A percentile compares a stretch with the other conserved stretches of the same genome.
Evolutionary conservation across 2,113 vertebrate species (phyloP).

Genomic region (Cairina moschata): DNA sequence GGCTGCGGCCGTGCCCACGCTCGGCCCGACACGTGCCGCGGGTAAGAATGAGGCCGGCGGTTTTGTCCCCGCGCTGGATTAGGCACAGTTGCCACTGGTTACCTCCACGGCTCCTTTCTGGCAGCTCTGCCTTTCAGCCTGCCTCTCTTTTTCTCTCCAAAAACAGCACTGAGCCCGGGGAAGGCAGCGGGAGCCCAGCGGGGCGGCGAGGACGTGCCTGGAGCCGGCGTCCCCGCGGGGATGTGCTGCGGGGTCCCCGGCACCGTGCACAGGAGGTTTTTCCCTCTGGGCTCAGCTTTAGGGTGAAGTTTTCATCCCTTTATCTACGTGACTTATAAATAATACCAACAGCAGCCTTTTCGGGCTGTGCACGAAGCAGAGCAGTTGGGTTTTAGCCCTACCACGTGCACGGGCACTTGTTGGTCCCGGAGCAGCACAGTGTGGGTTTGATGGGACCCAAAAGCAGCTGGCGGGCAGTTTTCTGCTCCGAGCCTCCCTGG

Average conservation of each 20-base stretch:
- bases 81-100: constrained; percentile 65
- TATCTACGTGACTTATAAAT: too few species aligned
- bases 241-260: not conserved
- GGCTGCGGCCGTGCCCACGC: not conserved
- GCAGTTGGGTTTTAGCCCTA: not conserved
- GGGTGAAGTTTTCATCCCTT: too few species aligned
- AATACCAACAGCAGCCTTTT: too few species aligned
- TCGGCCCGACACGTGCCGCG: constrained; percentile 19
- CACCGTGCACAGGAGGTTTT: not conserved
- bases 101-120: not conserved
- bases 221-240: not conserved
- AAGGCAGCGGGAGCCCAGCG: not conserved
- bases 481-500: not conserved
- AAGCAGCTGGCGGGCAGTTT: not conserved
- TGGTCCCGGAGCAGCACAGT: fast-evolving
- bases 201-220: not conserved
- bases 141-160: not conserved
- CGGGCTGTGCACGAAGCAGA: too few species aligned
- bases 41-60: constrained; percentile 36
- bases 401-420: not conserved
- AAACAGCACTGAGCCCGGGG: not conserved
- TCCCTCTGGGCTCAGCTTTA: too few species aligned
- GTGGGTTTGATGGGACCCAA: not conserved
- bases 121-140: not conserved
- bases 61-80: constrained; percentile 40